phyloP scores from a whole-genome alignment of 2,113 vertebrate genomes.

The Kryptolebias marmoratus region DNA sequence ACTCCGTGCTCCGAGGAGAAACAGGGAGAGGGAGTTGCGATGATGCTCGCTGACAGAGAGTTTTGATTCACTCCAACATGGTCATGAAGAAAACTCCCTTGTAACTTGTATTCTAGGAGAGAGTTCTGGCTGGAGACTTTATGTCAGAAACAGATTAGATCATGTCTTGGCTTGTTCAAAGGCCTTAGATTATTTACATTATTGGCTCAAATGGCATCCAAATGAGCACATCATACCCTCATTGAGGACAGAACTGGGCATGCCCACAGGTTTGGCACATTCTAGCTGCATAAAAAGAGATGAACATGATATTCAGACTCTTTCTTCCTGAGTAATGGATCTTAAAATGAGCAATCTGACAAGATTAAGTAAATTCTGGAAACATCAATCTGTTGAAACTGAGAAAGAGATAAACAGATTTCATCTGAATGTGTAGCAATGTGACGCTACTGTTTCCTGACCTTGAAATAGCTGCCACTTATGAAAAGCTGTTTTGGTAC shows the following conservation, averaged over 20 bases:
- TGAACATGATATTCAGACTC: conserved; percentile 39
- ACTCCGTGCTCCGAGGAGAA: conserved; percentile 41
- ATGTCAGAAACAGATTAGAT: conserved; percentile 58
- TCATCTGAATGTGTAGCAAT: conserved; percentile 21
- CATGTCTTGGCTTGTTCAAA: conserved; percentile 69
- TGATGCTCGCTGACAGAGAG: conserved; percentile 65
- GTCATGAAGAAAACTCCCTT: conserved; percentile 33
- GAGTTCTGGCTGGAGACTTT: conserved; percentile 39
- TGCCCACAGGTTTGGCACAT: conserved; percentile 50
- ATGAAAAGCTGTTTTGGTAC: conserved; percentile 76
- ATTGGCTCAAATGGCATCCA: conserved; percentile 66
- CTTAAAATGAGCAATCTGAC: conserved; percentile 42
- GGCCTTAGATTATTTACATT: conserved; percentile 71
- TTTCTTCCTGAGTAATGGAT: conserved; percentile 38
- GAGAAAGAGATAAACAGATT: conserved; percentile 40
- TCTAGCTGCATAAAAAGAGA: conserved; percentile 39
- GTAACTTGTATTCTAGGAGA: conserved; percentile 26
- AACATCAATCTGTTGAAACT: conserved; percentile 24
- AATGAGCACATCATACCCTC: conserved; percentile 55
- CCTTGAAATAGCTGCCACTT: conserved; percentile 76
- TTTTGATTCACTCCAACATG: conserved; percentile 56
- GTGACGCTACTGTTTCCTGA: conserved; percentile 68
- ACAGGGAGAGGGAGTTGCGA: conserved; percentile 35
- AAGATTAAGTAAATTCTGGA: conserved; percentile 43
- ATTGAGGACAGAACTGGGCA: conserved; percentile 63